Base-by-base conservation (phyloP, 2,797 vertebrate genomes). In the Paedocypris micromegethes region DNA sequence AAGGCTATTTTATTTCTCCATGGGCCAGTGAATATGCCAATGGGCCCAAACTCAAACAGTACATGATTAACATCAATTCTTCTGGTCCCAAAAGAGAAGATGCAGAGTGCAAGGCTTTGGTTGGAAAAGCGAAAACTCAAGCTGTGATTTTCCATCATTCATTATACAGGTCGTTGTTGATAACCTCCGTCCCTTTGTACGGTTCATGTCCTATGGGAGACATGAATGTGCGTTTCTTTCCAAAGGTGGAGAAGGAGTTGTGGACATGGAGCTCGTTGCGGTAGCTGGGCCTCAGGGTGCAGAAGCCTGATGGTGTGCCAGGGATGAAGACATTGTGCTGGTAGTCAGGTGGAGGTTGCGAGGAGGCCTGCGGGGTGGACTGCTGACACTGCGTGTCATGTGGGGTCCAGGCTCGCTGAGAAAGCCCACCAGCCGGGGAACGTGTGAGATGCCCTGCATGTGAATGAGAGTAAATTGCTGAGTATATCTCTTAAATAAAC, bases 271-370 rank as follows among this genome's bases (percentile, higher is more conserved):
- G 74, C 61, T 93, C 91, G 2, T 86, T 86, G 63, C 89, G 88
- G 58, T 87, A 86, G 0, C 58, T 85, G 0, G 88, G 91, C 75
- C 93, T 89, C 79, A 90, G 82, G 57, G 91, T 90, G 74, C 91
- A 90, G 73, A 92, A 85, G 41, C 86, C 85, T 0, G 90, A 92
- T 0, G 92, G 91, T 0, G 92, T 96, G 66, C 93, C 92, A 0
- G 94, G 94, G 72, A 95, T 96, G 81, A 95, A 94, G 43, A 96
- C 90, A 0, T 96, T 96, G 83, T 94, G 93, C 77, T 96, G 93
- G 81, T 96, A 96, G 85, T 95, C 94, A 2, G 91, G 87, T 2
- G 92, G 88, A 6, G 91, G 85, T 46, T 90, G 89, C 0, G 82
- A 88, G 75, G 83, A 86, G 0, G 77, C 78, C 59, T 83, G 86